Evolutionary conservation across 1,140 invertebrate genomes (phyloP).

Genomic region (Triops cancriformis): DNA sequence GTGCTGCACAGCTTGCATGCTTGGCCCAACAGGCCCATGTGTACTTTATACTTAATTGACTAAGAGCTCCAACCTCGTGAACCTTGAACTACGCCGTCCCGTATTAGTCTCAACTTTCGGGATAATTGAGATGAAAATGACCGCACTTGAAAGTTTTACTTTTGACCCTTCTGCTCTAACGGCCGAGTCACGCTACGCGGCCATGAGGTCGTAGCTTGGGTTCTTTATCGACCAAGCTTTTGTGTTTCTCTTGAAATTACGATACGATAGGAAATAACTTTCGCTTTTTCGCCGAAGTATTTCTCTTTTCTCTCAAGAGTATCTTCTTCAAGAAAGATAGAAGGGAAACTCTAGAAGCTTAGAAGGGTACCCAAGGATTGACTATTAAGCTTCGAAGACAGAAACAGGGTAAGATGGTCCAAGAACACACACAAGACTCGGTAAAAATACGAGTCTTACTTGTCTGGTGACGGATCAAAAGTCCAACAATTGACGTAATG

Average conservation of each 20-base stretch:
- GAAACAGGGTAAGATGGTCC: neutral
- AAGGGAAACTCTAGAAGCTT: neutral
- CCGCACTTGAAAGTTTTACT: neutral
- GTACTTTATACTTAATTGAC: neutral
- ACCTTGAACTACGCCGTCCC: neutral
- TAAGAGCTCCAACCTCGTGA: neutral
- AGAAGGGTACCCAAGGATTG: neutral
- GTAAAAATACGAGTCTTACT: neutral
- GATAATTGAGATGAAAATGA: neutral
- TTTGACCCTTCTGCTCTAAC: neutral
- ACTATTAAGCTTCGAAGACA: neutral
- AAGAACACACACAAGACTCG: neutral
- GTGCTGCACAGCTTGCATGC: too few species aligned
- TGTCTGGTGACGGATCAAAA: neutral
- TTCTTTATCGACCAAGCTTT: neutral
- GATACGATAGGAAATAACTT: neutral
- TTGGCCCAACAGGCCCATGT: too few species aligned
- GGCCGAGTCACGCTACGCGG: neutral
- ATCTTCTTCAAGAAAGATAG: too few species aligned
- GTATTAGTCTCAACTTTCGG: neutral
- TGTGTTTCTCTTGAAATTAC: neutral
- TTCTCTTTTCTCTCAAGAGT: too few species aligned
- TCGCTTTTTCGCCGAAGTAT: too few species aligned
- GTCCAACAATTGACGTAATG: too few species aligned
- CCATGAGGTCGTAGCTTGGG: neutral